Percentiles rank a stretch among this genome's conserved stretches.
These are phyloP conservation scores for Electrophaes corylata DNA, from an alignment of 2,888 invertebrate species.

Conservation along the genomic window DNA sequence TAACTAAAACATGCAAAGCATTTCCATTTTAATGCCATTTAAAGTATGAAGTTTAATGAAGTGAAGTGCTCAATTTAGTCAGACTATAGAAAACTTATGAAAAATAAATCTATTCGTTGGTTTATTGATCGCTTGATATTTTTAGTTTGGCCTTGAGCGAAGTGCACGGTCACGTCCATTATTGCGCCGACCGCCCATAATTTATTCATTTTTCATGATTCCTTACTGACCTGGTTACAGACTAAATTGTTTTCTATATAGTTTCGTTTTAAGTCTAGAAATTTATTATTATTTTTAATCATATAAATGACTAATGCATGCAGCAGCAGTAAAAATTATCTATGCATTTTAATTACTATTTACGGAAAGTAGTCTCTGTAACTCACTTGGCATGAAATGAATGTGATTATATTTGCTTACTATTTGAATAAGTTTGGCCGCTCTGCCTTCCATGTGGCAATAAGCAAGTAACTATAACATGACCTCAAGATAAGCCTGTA, in stretches of 20 bases:
- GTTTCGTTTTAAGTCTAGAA: not conserved
- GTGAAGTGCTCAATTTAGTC: too few relatives aligned
- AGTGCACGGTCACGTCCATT: not conserved
- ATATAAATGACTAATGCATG: not conserved
- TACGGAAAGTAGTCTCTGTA: too few relatives aligned
- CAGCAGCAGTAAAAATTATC: not conserved
- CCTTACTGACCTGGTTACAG: not conserved
- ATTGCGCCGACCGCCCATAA: not conserved
- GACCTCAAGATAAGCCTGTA: too few relatives aligned
- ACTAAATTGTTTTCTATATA: not conserved
- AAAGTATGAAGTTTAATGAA: too few relatives aligned
- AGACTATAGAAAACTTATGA: not conserved
- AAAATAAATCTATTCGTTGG: too few relatives aligned
- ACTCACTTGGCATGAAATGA: too few relatives aligned
- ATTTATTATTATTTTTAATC: not conserved
- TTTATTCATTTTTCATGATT: constrained; percentile 2
- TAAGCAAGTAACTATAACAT: too few relatives aligned
- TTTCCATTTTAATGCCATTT: too few relatives aligned
- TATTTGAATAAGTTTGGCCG: too few relatives aligned
- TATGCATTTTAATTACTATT: not conserved
- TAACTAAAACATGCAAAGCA: too few relatives aligned
- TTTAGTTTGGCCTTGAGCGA: not conserved
- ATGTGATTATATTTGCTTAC: too few relatives aligned
- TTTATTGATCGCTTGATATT: not conserved
- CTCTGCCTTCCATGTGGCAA: too few relatives aligned